phyloP scores from a whole-genome alignment of 2,113 vertebrate genomes.

The Callionymus lyra region DNA sequence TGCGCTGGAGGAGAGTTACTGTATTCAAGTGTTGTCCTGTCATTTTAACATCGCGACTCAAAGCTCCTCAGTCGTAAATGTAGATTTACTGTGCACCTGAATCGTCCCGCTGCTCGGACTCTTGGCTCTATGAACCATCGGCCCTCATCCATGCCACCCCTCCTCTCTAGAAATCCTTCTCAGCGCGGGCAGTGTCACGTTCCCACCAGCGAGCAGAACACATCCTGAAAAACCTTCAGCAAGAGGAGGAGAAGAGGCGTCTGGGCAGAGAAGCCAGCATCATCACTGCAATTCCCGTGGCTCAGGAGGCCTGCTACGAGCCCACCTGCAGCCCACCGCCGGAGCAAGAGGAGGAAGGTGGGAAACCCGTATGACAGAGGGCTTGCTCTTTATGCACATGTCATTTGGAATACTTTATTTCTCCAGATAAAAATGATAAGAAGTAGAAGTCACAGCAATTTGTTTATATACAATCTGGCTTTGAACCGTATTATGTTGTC shows the following conservation, averaged over 20 bases:
- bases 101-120: constrained; percentile 1
- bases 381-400: neutral
- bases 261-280: constrained; percentile 94
- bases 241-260: constrained; percentile 93
- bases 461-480: neutral
- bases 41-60: constrained; percentile 23
- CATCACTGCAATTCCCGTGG: constrained; percentile 93
- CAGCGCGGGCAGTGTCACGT: constrained; percentile 89
- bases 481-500: constrained; percentile 5
- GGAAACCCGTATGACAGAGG: constrained; percentile 6
- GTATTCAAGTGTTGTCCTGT: constrained; percentile 43
- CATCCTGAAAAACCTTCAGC: constrained; percentile 96
- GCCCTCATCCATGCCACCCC: neutral
- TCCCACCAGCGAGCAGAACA: constrained; percentile 97
- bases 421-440: too few species aligned
- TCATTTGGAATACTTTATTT: neutral
- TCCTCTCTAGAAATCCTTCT: constrained; percentile 86
- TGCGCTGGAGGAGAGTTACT: constrained; percentile 51
- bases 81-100: constrained; percentile 24
- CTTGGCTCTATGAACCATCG: constrained; percentile 6
- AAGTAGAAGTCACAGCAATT: too few species aligned
- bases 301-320: constrained; percentile 94
- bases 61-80: constrained; percentile 24
- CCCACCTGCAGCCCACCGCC: constrained; percentile 88
- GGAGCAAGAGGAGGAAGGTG: constrained; percentile 98